Conservation (phyloP, 2,888 invertebrate species). For the Pyrochroa serraticornis region DNA sequence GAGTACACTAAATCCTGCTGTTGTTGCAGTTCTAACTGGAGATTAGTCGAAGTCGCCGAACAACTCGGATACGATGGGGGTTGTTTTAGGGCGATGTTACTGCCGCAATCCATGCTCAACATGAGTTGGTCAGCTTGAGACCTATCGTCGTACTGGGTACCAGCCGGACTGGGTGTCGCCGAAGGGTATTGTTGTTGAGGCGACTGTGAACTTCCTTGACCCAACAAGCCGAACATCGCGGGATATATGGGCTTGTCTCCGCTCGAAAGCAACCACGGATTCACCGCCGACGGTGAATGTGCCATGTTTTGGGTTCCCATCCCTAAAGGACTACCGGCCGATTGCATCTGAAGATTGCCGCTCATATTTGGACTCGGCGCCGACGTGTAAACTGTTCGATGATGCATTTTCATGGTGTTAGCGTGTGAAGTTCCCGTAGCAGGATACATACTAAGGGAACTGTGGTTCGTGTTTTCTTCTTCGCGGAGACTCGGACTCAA, state of each 20-base stretch:
- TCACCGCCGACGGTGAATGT: slow-evolving; percentile 66
- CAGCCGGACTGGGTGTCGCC: slow-evolving; percentile 61
- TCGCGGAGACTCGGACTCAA: slow-evolving; percentile 71
- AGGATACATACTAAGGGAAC: slow-evolving; percentile 68
- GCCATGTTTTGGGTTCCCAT: slow-evolving; percentile 55
- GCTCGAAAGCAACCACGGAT: slow-evolving; percentile 75
- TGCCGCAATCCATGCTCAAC: slow-evolving; percentile 65
- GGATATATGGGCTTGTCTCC: slow-evolving; percentile 71
- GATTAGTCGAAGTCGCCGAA: slow-evolving; percentile 52
- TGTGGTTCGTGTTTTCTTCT: slow-evolving; percentile 77
- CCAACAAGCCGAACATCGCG: slow-evolving; percentile 68
- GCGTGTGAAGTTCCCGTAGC: slow-evolving; percentile 45
- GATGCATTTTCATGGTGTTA: slow-evolving; percentile 51
- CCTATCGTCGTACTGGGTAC: slow-evolving; percentile 70
- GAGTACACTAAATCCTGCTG: slow-evolving; percentile 63
- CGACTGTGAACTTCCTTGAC: slow-evolving; percentile 63
- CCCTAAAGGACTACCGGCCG: slow-evolving; percentile 53
- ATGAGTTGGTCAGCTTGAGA: slow-evolving; percentile 67
- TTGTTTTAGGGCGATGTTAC: slow-evolving; percentile 64
- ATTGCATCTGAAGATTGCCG: slow-evolving; percentile 56
- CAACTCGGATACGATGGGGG: slow-evolving; percentile 69
- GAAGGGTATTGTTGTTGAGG: slow-evolving; percentile 64
- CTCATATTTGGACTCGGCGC: slow-evolving; percentile 63
- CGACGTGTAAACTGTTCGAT: slow-evolving; percentile 70
- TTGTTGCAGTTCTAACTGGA: slow-evolving; percentile 61